These are phyloP conservation scores for Vanessa cardui DNA, from an alignment of 2,888 invertebrate genomes.

Conservation along the genomic window DNA sequence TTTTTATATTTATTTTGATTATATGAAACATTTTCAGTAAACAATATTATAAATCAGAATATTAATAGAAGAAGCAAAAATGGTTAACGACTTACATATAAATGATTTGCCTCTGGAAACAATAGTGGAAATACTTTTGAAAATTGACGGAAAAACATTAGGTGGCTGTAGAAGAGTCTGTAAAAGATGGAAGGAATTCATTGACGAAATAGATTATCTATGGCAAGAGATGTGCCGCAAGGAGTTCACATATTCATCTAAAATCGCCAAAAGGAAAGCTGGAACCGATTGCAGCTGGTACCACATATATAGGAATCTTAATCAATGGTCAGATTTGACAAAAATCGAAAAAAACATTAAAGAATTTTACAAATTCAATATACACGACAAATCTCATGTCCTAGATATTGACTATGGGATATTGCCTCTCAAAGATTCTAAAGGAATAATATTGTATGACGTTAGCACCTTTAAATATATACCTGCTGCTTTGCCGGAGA, in stretches of 20 bases:
- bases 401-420: conserved; percentile 60
- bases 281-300: conserved; percentile 62
- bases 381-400: conserved; percentile 60
- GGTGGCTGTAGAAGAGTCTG: conserved; percentile 65
- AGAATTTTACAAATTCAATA: conserved; percentile 63
- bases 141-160: conserved; percentile 59
- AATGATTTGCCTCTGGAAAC: conserved; percentile 62
- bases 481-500: conserved; percentile 62
- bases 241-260: conserved; percentile 59
- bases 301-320: conserved; percentile 65
- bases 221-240: conserved; percentile 62
- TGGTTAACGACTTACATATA: conserved; percentile 44
- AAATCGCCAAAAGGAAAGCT: conserved; percentile 63
- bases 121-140: conserved; percentile 61
- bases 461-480: conserved; percentile 59
- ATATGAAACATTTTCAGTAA: neutral
- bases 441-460: conserved; percentile 64
- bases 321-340: conserved; percentile 57
- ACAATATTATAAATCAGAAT: neutral
- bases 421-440: conserved; percentile 60
- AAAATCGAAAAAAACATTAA: conserved; percentile 49
- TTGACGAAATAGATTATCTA: conserved; percentile 58
- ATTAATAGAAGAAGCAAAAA: conserved; percentile 44
- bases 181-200: conserved; percentile 59
- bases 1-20: neutral